phyloP scores from a whole-genome alignment of 2,113 vertebrate species.

The Theristicus caerulescens region DNA sequence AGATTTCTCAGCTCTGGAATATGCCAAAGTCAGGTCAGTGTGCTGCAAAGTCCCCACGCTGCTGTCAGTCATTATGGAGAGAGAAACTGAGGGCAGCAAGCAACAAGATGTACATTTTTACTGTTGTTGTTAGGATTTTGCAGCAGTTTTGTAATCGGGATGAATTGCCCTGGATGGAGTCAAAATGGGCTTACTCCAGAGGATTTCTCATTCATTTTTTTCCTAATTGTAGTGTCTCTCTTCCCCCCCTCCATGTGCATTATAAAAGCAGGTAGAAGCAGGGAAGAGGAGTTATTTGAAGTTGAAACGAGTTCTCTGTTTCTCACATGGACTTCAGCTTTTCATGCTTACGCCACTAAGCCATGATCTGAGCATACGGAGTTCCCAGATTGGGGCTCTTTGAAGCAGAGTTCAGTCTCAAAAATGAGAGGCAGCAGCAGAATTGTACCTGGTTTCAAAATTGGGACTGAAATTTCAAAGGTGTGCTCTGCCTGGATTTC shows the following conservation, averaged over 20 bases:
- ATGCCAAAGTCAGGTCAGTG: neutral
- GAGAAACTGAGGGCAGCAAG: neutral
- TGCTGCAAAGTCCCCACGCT: neutral
- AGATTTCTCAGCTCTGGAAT: neutral
- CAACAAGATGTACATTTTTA: neutral
- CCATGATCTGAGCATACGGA: neutral
- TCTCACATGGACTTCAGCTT: neutral
- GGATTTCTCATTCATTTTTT: neutral
- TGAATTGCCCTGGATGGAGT: neutral
- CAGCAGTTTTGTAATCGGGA: neutral
- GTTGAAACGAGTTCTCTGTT: neutral
- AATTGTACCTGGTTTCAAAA: neutral
- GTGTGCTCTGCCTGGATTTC: neutral
- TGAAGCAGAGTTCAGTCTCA: neutral
- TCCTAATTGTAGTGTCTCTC: neutral
- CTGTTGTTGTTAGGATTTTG: neutral
- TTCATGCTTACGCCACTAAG: neutral
- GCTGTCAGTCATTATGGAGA: neutral
- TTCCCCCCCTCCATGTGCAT: rapidly evolving
- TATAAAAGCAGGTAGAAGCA: neutral
- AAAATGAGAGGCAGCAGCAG: neutral
- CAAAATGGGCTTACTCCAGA: neutral
- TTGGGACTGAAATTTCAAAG: neutral
- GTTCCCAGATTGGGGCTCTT: neutral
- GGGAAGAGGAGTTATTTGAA: neutral